A percentile compares a stretch with the other conserved stretches of the same genome.
Conservation (phyloP, 2,797 vertebrate genomes). For the Acipenser transmontanus region DNA sequence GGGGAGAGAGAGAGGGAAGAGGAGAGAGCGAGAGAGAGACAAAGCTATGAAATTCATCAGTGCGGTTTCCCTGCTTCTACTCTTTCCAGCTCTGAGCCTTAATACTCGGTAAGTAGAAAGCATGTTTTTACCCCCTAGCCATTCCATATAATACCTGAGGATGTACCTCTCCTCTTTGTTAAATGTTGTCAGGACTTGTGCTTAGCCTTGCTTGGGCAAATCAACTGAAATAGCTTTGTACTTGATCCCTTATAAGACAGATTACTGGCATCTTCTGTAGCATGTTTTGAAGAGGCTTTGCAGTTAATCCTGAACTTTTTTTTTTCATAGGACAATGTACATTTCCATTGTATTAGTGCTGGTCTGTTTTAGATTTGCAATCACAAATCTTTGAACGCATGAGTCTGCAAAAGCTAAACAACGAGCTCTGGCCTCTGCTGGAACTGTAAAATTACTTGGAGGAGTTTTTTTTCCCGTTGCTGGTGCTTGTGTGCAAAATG, state of each 20-base stretch:
- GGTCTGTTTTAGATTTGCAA: background rate
- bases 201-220: constrained; percentile 2
- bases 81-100: constrained; percentile 20
- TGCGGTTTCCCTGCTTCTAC: constrained; percentile 19
- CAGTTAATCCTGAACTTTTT: constrained; percentile 16
- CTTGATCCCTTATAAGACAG: constrained; percentile 1
- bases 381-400: background rate
- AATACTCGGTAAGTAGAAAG: constrained; percentile 17
- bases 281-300: background rate
- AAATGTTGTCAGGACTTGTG: constrained; percentile 13
- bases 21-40: constrained; percentile 16
- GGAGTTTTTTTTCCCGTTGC: background rate
- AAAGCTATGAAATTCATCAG: constrained; percentile 25
- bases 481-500: background rate
- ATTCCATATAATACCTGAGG: background rate
- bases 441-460: background rate
- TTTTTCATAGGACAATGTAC: background rate
- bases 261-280: background rate
- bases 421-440: background rate
- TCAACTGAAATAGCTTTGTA: constrained; percentile 1
- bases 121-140: constrained; percentile 6
- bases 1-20: constrained; percentile 4
- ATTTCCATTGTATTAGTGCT: background rate
- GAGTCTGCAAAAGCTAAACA: background rate
- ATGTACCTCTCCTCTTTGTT: constrained; percentile 1